Percentiles rank a stretch among this genome's conserved stretches.
Conservation (phyloP, 2,888 invertebrate genomes). For the Tetropium fuscum region DNA sequence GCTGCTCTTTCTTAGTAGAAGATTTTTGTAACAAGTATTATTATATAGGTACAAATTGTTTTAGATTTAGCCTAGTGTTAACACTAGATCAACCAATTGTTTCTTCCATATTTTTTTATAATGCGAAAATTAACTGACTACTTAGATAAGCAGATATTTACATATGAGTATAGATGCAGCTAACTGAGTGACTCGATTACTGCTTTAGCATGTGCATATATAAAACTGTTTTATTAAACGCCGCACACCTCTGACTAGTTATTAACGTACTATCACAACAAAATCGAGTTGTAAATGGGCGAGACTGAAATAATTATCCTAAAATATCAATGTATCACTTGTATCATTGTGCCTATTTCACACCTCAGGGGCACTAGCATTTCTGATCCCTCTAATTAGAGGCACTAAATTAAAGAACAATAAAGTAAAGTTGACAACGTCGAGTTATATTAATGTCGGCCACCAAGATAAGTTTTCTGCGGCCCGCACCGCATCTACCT, state of each 20-base stretch:
- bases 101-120: too few species aligned
- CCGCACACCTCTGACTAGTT: conserved; percentile 40
- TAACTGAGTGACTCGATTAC: conserved; percentile 32
- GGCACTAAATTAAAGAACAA: conserved; percentile 64
- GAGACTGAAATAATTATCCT: conserved; percentile 65
- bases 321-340: conserved; percentile 64
- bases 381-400: conserved; percentile 64
- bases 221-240: conserved; percentile 33
- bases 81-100: too few species aligned
- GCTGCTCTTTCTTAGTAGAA: too few species aligned
- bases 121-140: too few species aligned
- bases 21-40: too few species aligned
- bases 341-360: conserved; percentile 55
- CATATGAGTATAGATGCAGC: background rate
- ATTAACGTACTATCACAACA: conserved; percentile 57
- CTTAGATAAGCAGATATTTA: too few species aligned
- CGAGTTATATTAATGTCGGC: conserved; percentile 21
- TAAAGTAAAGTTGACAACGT: conserved; percentile 50
- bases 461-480: conserved; percentile 22
- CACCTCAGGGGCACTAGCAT: conserved; percentile 61
- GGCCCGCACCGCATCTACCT: conserved; percentile 4
- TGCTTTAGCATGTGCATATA: conserved; percentile 45
- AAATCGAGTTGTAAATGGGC: conserved; percentile 64
- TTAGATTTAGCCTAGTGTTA: too few species aligned
- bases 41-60: too few species aligned